A percentile compares a stretch with the other conserved stretches of the same genome.
These are phyloP conservation scores for Alces alces DNA, from an alignment of 2,113 vertebrate species.

Conservation along the genomic window DNA sequence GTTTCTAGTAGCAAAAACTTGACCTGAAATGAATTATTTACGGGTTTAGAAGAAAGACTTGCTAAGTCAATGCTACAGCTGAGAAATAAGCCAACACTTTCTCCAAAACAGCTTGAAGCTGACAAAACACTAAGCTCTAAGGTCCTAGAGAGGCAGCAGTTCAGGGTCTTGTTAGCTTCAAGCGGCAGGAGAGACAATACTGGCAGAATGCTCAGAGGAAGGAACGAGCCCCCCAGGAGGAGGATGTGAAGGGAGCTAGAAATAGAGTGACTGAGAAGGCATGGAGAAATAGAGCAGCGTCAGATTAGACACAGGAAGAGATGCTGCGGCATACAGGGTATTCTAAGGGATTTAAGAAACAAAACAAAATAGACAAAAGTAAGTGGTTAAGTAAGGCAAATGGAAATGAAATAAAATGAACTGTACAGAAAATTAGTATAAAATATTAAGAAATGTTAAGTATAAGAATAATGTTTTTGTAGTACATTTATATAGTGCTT, in stretches of 20 bases:
- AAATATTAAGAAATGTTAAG: background rate
- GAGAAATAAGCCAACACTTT: conserved; percentile 68
- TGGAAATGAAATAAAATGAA: background rate
- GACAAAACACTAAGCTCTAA: conserved; percentile 62
- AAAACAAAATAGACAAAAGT: background rate
- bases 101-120: conserved; percentile 69
- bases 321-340: background rate
- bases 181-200: conserved; percentile 37
- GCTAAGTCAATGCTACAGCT: conserved; percentile 65
- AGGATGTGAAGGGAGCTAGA: background rate
- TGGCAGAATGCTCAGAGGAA: conserved; percentile 18
- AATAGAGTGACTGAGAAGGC: background rate
- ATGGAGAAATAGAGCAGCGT: background rate
- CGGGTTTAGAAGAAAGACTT: conserved; percentile 62
- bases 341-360: background rate
- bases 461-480: background rate
- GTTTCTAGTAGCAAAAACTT: conserved; percentile 62
- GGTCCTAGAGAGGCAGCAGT: conserved; percentile 44
- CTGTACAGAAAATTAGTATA: background rate
- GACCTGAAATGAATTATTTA: conserved; percentile 70
- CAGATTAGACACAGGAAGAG: background rate
- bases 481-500: background rate
- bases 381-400: background rate
- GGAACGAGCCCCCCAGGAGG: background rate
- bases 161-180: conserved; percentile 53